Evolutionary conservation across 2,113 vertebrate genomes (phyloP).

Genomic region (human): GRCh38 chr20:53680501-53681000

Average conservation of each 20-base stretch:
- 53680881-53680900: not conserved
- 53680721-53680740: not conserved
- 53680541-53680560: too few relatives aligned
- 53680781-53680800: not conserved
- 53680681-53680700: not conserved
- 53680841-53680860: not conserved
- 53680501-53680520: too few relatives aligned
- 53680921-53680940: not conserved
- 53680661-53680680: not conserved
- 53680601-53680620: too few relatives aligned
- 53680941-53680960: not conserved
- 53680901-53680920: not conserved
- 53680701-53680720: slow-evolving; percentile 58
- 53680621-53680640: too few relatives aligned
- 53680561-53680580: too few relatives aligned
- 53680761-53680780: not conserved
- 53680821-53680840: not conserved
- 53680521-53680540: too few relatives aligned
- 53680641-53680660: too few relatives aligned
- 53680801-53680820: not conserved
- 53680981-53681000: not conserved
- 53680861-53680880: not conserved
- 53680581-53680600: too few relatives aligned
- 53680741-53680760: not conserved
- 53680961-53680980: not conserved